Conservation (phyloP, 2,888 invertebrate genomes). For the Drosophila planitibia region DNA sequence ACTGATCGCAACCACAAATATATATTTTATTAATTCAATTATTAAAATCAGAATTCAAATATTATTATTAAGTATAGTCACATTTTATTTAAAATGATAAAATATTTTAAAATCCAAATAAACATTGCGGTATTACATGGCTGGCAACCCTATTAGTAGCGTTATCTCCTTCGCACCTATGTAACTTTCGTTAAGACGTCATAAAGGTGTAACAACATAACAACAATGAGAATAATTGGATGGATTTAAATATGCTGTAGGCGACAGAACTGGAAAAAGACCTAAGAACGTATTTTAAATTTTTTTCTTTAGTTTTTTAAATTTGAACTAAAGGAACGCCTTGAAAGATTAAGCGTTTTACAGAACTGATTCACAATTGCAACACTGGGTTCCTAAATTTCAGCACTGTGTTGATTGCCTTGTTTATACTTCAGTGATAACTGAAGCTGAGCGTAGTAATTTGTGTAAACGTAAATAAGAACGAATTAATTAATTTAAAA, state of each 20-base stretch:
- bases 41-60: neutral
- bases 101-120: neutral
- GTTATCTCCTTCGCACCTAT: slow-evolving; percentile 47
- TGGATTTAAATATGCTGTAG: neutral
- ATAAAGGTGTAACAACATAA: neutral
- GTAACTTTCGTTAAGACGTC: slow-evolving; percentile 3
- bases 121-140: neutral
- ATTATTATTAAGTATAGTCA: neutral
- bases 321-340: slow-evolving; percentile 1
- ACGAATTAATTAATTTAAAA: neutral
- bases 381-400: slow-evolving; percentile 4
- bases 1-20: slow-evolving; percentile 18
- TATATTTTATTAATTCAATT: neutral
- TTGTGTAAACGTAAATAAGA: neutral
- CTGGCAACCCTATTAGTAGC: slow-evolving; percentile 50
- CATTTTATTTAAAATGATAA: neutral
- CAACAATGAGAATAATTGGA: neutral
- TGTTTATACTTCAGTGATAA: neutral
- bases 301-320: slow-evolving; percentile 7
- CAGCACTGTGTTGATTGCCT: neutral
- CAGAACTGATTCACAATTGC: slow-evolving; percentile 28
- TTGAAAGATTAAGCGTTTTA: neutral
- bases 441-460: too few relatives aligned
- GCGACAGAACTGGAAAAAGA: neutral
- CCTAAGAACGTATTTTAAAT: neutral